Evolutionary conservation across 2,797 vertebrate species (phyloP).

Genomic region (Rhinogobio ventralis): DNA sequence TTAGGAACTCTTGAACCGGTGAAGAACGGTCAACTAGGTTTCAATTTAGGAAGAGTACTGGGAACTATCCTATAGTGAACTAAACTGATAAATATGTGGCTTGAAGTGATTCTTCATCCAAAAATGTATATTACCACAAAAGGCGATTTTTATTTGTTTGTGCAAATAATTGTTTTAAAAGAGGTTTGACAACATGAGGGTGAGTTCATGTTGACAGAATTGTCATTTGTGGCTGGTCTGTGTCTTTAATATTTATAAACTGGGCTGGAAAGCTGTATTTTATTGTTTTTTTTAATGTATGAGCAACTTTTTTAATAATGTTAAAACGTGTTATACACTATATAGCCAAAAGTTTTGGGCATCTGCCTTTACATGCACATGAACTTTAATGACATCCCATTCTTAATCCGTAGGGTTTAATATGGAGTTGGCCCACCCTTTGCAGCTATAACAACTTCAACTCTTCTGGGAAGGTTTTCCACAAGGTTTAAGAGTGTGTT

Average conservation of each 20-base stretch:
- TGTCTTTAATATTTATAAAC: background rate
- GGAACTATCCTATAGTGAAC: background rate
- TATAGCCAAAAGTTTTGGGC: no score
- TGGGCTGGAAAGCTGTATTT: background rate
- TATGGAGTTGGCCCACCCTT: no score
- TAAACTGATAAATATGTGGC: background rate
- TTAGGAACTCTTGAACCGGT: slow-evolving; percentile 68
- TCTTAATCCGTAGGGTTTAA: no score
- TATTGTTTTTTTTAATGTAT: background rate
- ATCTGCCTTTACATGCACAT: no score
- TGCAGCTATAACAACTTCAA: no score
- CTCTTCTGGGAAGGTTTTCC: no score
- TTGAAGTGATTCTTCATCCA: background rate
- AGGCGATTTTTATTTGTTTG: background rate
- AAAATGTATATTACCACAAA: background rate
- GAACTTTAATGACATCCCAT: no score
- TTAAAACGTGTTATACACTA: background rate
- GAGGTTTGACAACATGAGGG: background rate
- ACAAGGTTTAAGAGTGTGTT: no score
- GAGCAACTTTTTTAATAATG: background rate
- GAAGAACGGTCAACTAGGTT: background rate
- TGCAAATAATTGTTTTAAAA: background rate
- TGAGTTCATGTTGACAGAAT: background rate
- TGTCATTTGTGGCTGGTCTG: background rate
- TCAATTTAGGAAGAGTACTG: slow-evolving; percentile 9